Percentiles rank a stretch among this genome's conserved stretches.
These are phyloP conservation scores for Reinhardtius hippoglossoides DNA, from an alignment of 2,113 vertebrate species.

Conservation along the genomic window DNA sequence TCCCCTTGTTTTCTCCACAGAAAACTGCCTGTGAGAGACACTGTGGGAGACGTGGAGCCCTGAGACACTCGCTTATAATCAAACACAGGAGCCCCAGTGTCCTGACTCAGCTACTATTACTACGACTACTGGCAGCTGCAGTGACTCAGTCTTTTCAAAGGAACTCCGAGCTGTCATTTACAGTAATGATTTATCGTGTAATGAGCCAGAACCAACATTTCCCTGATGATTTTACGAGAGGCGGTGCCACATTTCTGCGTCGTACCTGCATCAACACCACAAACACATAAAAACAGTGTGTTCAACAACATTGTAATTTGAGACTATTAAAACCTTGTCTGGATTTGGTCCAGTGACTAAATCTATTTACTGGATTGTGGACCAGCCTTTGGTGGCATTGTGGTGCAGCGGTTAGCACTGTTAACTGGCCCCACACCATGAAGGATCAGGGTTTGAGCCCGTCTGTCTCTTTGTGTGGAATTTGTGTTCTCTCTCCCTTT, in stretches of 20 bases:
- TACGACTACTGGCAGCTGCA: slow-evolving; percentile 53
- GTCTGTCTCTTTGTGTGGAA: no score
- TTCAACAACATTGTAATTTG: slow-evolving; percentile 2
- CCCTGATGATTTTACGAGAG: slow-evolving; percentile 26
- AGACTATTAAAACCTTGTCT: not conserved
- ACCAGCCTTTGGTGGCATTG: not conserved
- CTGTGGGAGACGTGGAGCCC: slow-evolving; percentile 61
- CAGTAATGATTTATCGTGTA: slow-evolving; percentile 53
- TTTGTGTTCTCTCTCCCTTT: no score
- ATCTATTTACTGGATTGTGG: not conserved
- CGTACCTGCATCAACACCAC: slow-evolving; percentile 3
- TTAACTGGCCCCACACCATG: no score
- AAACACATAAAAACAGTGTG: not conserved
- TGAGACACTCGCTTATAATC: slow-evolving; percentile 59
- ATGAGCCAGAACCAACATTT: slow-evolving; percentile 2
- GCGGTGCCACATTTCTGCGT: slow-evolving; percentile 12
- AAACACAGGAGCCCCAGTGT: slow-evolving; percentile 58
- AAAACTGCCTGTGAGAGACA: slow-evolving; percentile 63
- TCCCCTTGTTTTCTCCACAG: slow-evolving; percentile 53
- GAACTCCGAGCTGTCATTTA: slow-evolving; percentile 43
- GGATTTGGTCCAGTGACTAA: slow-evolving; percentile 1
- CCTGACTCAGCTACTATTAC: slow-evolving; percentile 71
- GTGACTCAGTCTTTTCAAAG: slow-evolving; percentile 68
- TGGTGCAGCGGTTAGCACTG: not conserved
- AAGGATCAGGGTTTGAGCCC: no score